Percentiles rank a stretch among this genome's conserved stretches.
Conservation (phyloP, 2,888 invertebrate genomes). For the Heliconius aoede region DNA sequence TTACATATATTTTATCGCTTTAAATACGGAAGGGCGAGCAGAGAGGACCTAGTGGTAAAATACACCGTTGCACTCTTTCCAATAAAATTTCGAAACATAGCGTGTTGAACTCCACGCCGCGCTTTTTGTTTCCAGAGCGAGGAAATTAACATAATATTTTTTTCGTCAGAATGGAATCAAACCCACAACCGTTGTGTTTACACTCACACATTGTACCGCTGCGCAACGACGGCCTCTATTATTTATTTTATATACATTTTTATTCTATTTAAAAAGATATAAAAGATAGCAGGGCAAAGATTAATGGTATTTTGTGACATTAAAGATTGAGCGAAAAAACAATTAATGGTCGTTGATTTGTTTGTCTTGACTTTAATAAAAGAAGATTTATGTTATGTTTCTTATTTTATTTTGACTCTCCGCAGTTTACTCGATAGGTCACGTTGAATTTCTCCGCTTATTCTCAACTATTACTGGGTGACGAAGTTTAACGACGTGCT, state of each 20-base stretch:
- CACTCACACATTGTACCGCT: neutral
- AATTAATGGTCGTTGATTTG: conserved; percentile 8
- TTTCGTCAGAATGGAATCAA: neutral
- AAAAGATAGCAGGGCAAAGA: neutral
- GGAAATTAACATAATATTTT: neutral
- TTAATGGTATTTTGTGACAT: conserved; percentile 23
- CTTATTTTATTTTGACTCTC: neutral
- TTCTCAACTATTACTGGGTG: no score
- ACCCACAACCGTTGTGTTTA: neutral
- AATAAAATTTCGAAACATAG: neutral
- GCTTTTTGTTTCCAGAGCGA: neutral
- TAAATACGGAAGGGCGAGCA: no score
- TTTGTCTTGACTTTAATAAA: conserved; percentile 11
- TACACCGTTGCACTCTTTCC: no score
- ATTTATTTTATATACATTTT: neutral
- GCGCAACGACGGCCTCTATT: neutral
- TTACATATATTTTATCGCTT: no score
- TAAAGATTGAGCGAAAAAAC: conserved; percentile 22
- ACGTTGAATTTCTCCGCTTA: no score
- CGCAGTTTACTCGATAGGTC: no score
- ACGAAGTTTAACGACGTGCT: neutral
- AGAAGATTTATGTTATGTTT: conserved; percentile 7
- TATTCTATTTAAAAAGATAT: neutral
- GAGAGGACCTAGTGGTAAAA: no score
- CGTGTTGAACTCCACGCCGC: neutral